These are phyloP conservation scores for Masnerella sp. DNA, from an alignment of 2,888 invertebrate species.

Conservation along the genomic window DNA sequence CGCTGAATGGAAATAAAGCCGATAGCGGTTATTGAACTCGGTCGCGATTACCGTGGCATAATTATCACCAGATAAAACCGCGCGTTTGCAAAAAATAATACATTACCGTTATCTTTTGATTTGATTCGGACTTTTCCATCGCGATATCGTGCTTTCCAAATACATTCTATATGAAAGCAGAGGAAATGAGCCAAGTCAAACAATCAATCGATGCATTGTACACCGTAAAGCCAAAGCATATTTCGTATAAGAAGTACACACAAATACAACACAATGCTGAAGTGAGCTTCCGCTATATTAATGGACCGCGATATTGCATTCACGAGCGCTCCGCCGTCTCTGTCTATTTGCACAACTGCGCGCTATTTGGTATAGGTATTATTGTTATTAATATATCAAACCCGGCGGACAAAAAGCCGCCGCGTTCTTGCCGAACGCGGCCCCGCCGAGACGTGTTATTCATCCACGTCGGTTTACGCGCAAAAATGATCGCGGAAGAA, in stretches of 20 bases:
- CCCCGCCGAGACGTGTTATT: slow-evolving; percentile 51
- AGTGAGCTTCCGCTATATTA: slow-evolving; percentile 66
- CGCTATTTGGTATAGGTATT: slow-evolving; percentile 27
- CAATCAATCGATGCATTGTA: slow-evolving; percentile 22
- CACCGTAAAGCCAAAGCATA: slow-evolving; percentile 17
- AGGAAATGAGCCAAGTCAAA: slow-evolving; percentile 37
- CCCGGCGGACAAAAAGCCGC: slow-evolving; percentile 26
- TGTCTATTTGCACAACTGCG: slow-evolving; percentile 24
- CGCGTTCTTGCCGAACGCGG: slow-evolving; percentile 49
- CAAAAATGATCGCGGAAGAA: slow-evolving; percentile 33
- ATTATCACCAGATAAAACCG: no score
- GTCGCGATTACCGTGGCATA: no score
- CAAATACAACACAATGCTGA: slow-evolving; percentile 25
- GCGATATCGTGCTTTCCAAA: no score
- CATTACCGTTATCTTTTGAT: no score
- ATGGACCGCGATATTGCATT: slow-evolving; percentile 73
- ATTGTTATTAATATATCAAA: slow-evolving; percentile 51
- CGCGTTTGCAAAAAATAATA: no score
- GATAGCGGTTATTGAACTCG: no score
- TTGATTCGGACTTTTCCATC: no score
- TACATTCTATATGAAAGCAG: neutral
- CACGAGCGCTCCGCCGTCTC: slow-evolving; percentile 49
- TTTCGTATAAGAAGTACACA: slow-evolving; percentile 12
- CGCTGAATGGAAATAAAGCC: no score
- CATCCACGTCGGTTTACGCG: slow-evolving; percentile 14